Evolutionary conservation across 2,113 vertebrate genomes (phyloP).

Genomic region (Gracilinanus agilis): DNA sequence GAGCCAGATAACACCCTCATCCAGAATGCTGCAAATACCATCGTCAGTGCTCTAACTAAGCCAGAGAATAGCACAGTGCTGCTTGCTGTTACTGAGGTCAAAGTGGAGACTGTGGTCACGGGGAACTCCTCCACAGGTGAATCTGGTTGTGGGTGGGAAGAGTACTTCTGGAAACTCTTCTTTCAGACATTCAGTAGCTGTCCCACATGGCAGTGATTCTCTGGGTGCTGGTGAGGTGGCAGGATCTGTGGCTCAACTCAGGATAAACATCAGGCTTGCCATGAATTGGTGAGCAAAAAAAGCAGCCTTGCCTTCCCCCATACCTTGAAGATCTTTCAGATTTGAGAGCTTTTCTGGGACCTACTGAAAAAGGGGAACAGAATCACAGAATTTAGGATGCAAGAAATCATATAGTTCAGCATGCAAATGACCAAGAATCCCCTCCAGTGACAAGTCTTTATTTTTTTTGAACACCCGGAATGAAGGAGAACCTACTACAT

Average conservation of each 20-base stretch:
- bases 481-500: background rate
- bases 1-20: slow-evolving; percentile 88
- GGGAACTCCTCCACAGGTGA: slow-evolving; percentile 86
- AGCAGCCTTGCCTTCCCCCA: background rate
- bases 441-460: background rate
- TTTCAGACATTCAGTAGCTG: background rate
- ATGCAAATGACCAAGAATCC: background rate
- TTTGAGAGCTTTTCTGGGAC: background rate
- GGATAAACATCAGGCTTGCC: background rate
- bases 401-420: background rate
- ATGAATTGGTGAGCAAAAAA: background rate
- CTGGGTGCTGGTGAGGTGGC: background rate
- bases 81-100: slow-evolving; percentile 93
- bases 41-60: slow-evolving; percentile 92
- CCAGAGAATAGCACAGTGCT: slow-evolving; percentile 94
- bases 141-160: background rate
- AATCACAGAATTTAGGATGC: background rate
- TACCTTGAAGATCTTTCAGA: background rate
- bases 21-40: slow-evolving; percentile 89
- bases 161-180: background rate
- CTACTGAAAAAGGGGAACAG: background rate
- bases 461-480: background rate
- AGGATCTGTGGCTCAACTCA: background rate
- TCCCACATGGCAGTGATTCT: background rate
- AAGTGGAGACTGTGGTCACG: slow-evolving; percentile 88